Base-by-base conservation (phyloP, 1,140 invertebrate genomes). In the Papilio glaucus region DNA sequence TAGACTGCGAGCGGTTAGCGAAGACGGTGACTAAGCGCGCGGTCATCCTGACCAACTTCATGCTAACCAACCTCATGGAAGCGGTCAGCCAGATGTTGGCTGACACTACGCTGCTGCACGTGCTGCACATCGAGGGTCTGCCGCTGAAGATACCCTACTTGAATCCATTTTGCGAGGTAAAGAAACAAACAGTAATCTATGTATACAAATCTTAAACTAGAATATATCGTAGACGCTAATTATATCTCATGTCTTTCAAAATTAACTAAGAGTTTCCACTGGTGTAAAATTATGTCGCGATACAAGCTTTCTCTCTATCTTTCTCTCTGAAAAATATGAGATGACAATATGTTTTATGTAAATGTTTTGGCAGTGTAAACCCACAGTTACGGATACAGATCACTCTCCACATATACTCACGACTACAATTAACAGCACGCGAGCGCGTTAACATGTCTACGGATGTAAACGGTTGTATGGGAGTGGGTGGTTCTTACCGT, bases 71-170 rank as follows among this genome's bases (percentile, higher is more conserved):
- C 71, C 68, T 93, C 9, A 68, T 91, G 41, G 90, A 93, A 60
- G 91, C 95, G 18, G 77, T 95, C 0, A 84, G 91, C 0, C 93
- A 94, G 74, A 94, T 95, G 61, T 74, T 96, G 0, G 88, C 92
- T 13, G 93, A 94, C 68, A 95, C 95, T 0, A 83, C 89, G 1
- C 88, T 92, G 8, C 80, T 96, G 0, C 93, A 93, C 0, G 90
- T 89, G 8, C 84, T 96, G 18, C 93, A 95, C 42, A 80, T 96
- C 9, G 95, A 96, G 75, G 95, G 95, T 0, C 85, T 96, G 9
- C 95, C 95, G 0, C 77, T 96, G 38, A 94, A 94, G 10, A 86
- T 91, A 26, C 94, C 95, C 6, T 96, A 95, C 76, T 78, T 96
- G 6, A 94, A 94, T 33, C 93, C 94, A 4, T 82, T 96, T 0